These are phyloP conservation scores for Dilophus febrilis DNA, from an alignment of 2,888 invertebrate species.

Conservation along the genomic window DNA sequence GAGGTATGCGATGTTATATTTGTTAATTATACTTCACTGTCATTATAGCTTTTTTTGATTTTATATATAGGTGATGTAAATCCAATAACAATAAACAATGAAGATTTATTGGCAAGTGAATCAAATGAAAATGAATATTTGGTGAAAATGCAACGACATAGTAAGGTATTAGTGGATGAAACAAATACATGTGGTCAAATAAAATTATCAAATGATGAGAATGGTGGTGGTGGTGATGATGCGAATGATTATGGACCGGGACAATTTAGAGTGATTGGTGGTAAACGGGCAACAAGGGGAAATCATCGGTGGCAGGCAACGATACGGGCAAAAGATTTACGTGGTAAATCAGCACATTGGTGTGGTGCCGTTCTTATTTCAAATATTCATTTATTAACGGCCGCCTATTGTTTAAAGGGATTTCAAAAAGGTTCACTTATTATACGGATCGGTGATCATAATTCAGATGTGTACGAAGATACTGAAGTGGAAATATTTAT, in stretches of 20 bases:
- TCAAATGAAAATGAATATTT: constrained; percentile 20
- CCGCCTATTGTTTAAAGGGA: constrained; percentile 54
- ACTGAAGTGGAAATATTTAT: constrained; percentile 52
- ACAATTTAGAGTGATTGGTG: constrained; percentile 42
- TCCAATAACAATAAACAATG: too few species aligned
- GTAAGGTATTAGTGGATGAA: not conserved
- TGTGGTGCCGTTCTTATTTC: constrained; percentile 57
- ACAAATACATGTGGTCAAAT: constrained; percentile 11
- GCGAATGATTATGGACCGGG: constrained; percentile 30
- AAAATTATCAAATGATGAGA: constrained; percentile 18
- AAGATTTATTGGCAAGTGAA: too few species aligned
- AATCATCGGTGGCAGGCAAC: constrained; percentile 64
- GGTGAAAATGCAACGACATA: not conserved
- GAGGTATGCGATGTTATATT: too few species aligned
- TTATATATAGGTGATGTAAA: too few species aligned
- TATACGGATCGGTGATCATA: constrained; percentile 57
- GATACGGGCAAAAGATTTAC: constrained; percentile 38
- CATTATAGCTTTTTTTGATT: too few species aligned
- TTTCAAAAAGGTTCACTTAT: constrained; percentile 48
- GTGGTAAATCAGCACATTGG: constrained; percentile 45
- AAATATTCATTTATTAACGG: constrained; percentile 45
- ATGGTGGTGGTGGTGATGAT: too few species aligned
- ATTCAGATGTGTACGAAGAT: constrained; percentile 47
- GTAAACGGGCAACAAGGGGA: constrained; percentile 41
- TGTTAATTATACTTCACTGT: too few species aligned